Evolutionary conservation across 2,797 vertebrate species (phyloP), one percentile per base, ranked within the genome.

Genomic region (Microchirus variegatus): DNA sequence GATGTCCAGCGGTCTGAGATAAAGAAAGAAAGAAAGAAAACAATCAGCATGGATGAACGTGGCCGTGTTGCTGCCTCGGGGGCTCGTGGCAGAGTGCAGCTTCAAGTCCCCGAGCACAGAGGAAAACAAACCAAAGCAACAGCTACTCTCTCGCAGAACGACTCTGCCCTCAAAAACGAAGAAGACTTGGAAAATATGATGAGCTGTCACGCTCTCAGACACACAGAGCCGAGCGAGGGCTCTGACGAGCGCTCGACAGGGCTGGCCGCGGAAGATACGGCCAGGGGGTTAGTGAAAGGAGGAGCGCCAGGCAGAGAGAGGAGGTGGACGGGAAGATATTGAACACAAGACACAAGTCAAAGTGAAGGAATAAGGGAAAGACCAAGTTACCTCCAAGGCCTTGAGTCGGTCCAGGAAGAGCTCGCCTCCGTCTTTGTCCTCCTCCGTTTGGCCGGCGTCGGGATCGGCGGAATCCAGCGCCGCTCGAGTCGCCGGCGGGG

Each of bases 351-450:
- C 46, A n/a, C n/a, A n/a, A n/a, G 38, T 11, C 14, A 14, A 43
- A 43, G 37, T 16, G 2, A n/a, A 38, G 19, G 13, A 18, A 44
- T 48, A 19, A 4, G 18, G 35, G n/a, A 10, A 43, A 17, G 16
- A 53, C 9, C 10, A 17, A 19, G 47, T 74, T 94, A 97, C 96
- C 96, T 97, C 95, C 65, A 97, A 85, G 81, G 90, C 83, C 83
- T 93, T 95, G 72, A 97, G 79, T 69, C 94, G 93, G 80, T 96
- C 94, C 78, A 96, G 67, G 0, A 97, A 93, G 67, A 89, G 73
- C 77, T 79, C 92, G 72, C 90, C 93, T 83, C 91, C 91, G 66
- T 92, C 94, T 70, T 89, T 89, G 70, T 93, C 91, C 68, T 94
- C 93, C 16, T 94, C 93, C 9, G 81, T 71, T 63, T 83, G 87